Evolutionary conservation across 2,888 invertebrate species (phyloP), one percentile per base, ranked within the genome.

Genomic region (Colletes collaris): DNA sequence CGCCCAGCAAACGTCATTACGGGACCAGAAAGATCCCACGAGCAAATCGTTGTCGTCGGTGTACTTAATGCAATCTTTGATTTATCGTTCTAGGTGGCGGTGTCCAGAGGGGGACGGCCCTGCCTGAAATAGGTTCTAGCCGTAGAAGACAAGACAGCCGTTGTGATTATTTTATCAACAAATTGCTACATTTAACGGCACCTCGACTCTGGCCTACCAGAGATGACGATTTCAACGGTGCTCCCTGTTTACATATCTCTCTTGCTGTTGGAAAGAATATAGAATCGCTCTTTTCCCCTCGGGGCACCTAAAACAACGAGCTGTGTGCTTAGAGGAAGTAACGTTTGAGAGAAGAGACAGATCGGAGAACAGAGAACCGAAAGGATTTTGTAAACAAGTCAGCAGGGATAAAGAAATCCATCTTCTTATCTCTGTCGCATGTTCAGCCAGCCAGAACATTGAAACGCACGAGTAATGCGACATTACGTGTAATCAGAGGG

Each of bases 151-250:
- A 72, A 75, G 80, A 73, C 76, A 46, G 80, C 67, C 76, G 79
- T 77, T 71, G 80, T 77, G 82, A 86, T 86, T 86, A 86, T 84
- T 86, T 86, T 86, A 86, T 86, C 86, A 86, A 86, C 86, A 82
- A 86, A 86, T 86, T 84, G 86, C 84, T 80, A 86, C 79, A 86
- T 85, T 85, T 85, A 85, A 83, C 83, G 73, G 79, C 81, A 76
- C 79, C 79, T 78, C 81, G 65, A 50, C 77, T 56, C 60, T 68
- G 73, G 64, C 73, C 77, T 82, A 70, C 71, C 79, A 82, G 79
- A 75, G 78, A 68, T 67, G 64, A 64, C 72, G 76, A 58, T 81
- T 49, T 56, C 76, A 63, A 77, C 79, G 76, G 72, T 77, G 44
- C 60, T 63, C 59, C 49, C 68, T 84, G 85, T 84, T 84, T 84